Conservation (phyloP, 2,113 vertebrate species). For the Pachyramphus minor region DNA sequence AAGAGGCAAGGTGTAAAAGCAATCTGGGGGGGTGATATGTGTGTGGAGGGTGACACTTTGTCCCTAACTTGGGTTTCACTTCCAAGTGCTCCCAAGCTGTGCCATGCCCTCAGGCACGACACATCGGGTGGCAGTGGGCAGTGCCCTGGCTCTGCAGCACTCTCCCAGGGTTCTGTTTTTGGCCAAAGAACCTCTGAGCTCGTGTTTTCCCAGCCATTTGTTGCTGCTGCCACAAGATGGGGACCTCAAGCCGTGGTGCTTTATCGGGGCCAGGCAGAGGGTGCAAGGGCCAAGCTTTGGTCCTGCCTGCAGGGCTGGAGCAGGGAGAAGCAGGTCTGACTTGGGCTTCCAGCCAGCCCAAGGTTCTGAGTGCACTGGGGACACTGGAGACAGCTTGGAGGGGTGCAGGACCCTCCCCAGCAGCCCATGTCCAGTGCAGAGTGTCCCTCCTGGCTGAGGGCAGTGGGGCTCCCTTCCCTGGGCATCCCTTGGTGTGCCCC, state of each 20-base stretch:
- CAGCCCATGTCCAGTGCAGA: background rate
- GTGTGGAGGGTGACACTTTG: background rate
- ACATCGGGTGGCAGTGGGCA: fast-evolving
- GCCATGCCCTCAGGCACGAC: background rate
- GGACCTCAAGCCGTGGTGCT: background rate
- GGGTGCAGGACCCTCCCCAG: background rate
- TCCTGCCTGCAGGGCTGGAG: background rate
- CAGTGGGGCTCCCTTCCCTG: background rate
- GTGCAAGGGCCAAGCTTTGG: background rate
- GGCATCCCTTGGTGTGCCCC: background rate
- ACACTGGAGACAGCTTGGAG: background rate
- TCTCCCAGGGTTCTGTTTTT: background rate
- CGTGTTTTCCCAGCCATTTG: background rate
- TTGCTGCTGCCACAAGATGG: conserved; percentile 46
- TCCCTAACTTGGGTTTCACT: background rate
- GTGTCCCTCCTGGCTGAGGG: background rate
- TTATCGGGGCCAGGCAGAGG: background rate
- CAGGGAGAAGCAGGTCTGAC: background rate
- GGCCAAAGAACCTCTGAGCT: fast-evolving
- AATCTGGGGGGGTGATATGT: fast-evolving
- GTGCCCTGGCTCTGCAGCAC: background rate
- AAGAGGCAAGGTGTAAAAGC: background rate
- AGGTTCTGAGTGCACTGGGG: background rate
- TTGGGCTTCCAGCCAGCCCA: background rate
- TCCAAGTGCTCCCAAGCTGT: fast-evolving